phyloP scores from a whole-genome alignment of 2,113 vertebrate species.

The Ibidorhyncha struthersii region DNA sequence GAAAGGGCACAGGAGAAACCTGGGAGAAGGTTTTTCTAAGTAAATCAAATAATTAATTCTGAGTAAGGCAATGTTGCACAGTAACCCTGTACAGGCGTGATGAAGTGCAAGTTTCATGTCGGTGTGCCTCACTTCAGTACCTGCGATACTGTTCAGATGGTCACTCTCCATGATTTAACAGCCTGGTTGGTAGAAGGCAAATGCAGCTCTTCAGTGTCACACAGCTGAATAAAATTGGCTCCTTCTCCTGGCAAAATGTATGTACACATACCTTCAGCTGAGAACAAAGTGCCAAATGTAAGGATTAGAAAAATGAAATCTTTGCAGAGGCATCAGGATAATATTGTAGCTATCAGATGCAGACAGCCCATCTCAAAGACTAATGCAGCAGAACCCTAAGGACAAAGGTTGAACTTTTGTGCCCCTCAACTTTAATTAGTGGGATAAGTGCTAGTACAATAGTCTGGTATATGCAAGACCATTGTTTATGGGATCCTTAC shows the following conservation, averaged over 20 bases:
- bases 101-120: background rate
- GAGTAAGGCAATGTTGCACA: background rate
- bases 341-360: background rate
- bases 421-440: background rate
- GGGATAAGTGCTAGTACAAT: background rate
- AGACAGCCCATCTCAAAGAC: background rate
- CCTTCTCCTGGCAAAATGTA: background rate
- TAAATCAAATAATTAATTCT: conserved; percentile 31
- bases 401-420: background rate
- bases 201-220: background rate
- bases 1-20: conserved; percentile 40
- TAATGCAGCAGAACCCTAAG: background rate
- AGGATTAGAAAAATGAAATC: background rate
- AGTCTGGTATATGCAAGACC: too few species aligned
- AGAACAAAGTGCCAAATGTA: background rate
- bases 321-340: background rate
- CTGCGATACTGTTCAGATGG: background rate
- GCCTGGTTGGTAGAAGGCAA: background rate
- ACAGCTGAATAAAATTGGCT: background rate
- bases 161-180: background rate
- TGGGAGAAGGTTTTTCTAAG: background rate
- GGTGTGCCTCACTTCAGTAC: background rate
- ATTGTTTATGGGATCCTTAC: background rate
- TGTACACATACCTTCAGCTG: background rate
- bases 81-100: background rate